Base-by-base conservation (phyloP, 2,888 invertebrate genomes). In the Argyresthia albistria region DNA sequence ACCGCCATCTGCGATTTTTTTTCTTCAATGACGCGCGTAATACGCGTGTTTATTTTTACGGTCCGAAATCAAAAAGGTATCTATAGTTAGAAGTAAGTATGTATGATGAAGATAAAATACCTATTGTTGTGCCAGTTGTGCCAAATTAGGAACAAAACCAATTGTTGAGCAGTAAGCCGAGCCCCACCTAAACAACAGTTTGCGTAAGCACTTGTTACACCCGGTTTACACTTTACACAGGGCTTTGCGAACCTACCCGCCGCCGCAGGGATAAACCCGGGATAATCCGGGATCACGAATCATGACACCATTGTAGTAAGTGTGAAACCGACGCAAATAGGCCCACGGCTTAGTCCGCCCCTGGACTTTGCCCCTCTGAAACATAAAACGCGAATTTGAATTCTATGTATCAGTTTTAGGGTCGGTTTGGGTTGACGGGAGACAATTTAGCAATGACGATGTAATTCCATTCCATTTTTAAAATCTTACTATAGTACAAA, bases 231-330 rank as follows among this genome's bases (percentile, higher is more conserved):
- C 25, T 25, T 25, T 25, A 25, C 25, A 25, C 25, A 6, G 3
- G 25, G 25, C 25, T 25, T 25, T 25, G 69, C 73, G 68, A 68
- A 69, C 69, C 79, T 81, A 82, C 82, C 86, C 86, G 83, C 83
- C 81, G 73, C 86, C 82, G 78, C 86, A 82, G 78, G 80, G 69
- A 77, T 76, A 74, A 76, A 76, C 69, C 73, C 71, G 66, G 75
- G 75, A 82, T 84, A 80, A 86, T 82, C 86, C 78, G 9, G 86
- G 86, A 83, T 87, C 83, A 84, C 71, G 86, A 86, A 87, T 87
- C 86, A 87, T 87, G 87, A 82, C 87, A 83, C 87, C 86, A 87
- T 87, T 87, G 87, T 87, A 86, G 84, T 82, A 86, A 86, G 87
- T 87, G 87, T 84, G 87, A 87, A 87, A 84, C 84, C 84, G 86